Conservation (phyloP, 2,888 invertebrate species). For the Cosmia trapezina region DNA sequence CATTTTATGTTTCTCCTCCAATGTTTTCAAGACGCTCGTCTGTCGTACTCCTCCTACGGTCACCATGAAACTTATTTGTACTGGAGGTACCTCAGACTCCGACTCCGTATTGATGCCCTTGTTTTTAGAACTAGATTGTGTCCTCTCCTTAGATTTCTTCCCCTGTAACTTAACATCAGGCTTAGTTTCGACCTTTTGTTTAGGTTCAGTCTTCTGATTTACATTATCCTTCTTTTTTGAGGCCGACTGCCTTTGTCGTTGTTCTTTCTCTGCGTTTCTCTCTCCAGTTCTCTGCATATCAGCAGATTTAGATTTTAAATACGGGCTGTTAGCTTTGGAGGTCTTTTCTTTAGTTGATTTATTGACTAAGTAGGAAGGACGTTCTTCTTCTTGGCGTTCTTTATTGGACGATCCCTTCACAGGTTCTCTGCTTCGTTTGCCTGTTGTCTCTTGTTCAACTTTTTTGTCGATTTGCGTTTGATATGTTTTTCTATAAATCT, state of each 20-base stretch:
- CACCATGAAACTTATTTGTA: slow-evolving; percentile 84
- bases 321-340: slow-evolving; percentile 65
- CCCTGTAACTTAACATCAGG: slow-evolving; percentile 36
- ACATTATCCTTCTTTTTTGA: slow-evolving; percentile 34
- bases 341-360: slow-evolving; percentile 73
- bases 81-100: slow-evolving; percentile 70
- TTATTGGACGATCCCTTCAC: slow-evolving; percentile 57
- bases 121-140: slow-evolving; percentile 71
- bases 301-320: slow-evolving; percentile 76
- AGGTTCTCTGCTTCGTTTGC: slow-evolving; percentile 59
- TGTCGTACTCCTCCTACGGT: slow-evolving; percentile 80
- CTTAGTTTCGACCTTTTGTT: slow-evolving; percentile 51
- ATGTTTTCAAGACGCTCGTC: slow-evolving; percentile 77
- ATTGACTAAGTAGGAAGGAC: slow-evolving; percentile 80
- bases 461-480: slow-evolving; percentile 76
- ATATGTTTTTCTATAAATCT: slow-evolving; percentile 82
- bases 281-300: slow-evolving; percentile 66
- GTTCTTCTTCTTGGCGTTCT: slow-evolving; percentile 61
- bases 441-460: slow-evolving; percentile 65
- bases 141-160: slow-evolving; percentile 56
- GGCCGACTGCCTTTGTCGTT: slow-evolving; percentile 52
- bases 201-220: slow-evolving; percentile 38
- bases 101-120: slow-evolving; percentile 73
- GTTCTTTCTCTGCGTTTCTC: slow-evolving; percentile 46
- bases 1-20: slow-evolving; percentile 85